Evolutionary conservation across 2,113 vertebrate species (phyloP).

Genomic region (Mobula birostris): DNA sequence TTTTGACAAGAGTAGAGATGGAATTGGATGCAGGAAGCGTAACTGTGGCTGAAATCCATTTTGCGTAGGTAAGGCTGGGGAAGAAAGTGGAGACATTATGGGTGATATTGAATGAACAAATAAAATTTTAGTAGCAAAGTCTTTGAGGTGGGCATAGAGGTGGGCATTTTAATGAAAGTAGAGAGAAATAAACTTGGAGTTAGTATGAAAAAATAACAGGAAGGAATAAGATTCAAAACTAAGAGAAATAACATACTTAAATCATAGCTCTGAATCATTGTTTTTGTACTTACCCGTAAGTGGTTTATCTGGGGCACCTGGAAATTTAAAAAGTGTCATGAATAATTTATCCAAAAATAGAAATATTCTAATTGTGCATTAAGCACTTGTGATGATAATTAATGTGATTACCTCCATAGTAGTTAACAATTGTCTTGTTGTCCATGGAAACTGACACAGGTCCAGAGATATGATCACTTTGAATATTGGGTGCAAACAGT

Average conservation of each 20-base stretch:
- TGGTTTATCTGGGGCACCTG: background rate
- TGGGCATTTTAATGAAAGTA: background rate
- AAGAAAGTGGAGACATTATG: background rate
- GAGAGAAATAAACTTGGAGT: background rate
- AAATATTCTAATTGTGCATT: background rate
- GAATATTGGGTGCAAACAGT: slow-evolving; percentile 29
- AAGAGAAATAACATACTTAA: background rate
- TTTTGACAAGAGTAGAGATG: background rate
- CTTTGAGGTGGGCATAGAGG: background rate
- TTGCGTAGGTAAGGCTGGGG: background rate
- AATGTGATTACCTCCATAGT: slow-evolving; percentile 1
- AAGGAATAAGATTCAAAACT: background rate
- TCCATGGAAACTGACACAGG: background rate
- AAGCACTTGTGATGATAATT: background rate
- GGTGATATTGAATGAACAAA: background rate
- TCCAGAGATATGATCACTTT: slow-evolving; percentile 4
- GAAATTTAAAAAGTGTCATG: background rate
- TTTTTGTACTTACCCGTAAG: background rate
- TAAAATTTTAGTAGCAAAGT: background rate
- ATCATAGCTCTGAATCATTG: background rate
- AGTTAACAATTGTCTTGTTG: background rate
- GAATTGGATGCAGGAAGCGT: background rate
- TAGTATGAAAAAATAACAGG: background rate
- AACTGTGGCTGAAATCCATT: background rate
- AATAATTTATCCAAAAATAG: background rate